These are phyloP conservation scores for Sus scrofa DNA, from an alignment of 2,113 vertebrate species.

Conservation along the genomic window T2T-Sscrofa CM000816.6:41068501-41069000, in stretches of 20 bases:
- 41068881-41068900: not conserved
- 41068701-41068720: not conserved
- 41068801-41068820: not conserved
- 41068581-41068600: not conserved
- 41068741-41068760: not conserved
- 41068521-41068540: not conserved
- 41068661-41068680: not conserved
- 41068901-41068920: not conserved
- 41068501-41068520: not conserved
- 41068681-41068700: not conserved
- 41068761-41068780: fast-evolving
- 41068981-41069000: not conserved
- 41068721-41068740: not conserved
- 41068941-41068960: not conserved
- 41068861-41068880: not conserved
- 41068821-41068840: not conserved
- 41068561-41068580: not conserved
- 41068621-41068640: not conserved
- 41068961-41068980: not conserved
- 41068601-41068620: not conserved
- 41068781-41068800: not conserved
- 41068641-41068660: not conserved
- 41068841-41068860: not conserved
- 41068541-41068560: not conserved
- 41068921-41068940: not conserved